Percentiles rank a stretch among this genome's conserved stretches.
Evolutionary conservation across 2,113 vertebrate genomes (phyloP).

Genomic region (Eira barbara): DNA sequence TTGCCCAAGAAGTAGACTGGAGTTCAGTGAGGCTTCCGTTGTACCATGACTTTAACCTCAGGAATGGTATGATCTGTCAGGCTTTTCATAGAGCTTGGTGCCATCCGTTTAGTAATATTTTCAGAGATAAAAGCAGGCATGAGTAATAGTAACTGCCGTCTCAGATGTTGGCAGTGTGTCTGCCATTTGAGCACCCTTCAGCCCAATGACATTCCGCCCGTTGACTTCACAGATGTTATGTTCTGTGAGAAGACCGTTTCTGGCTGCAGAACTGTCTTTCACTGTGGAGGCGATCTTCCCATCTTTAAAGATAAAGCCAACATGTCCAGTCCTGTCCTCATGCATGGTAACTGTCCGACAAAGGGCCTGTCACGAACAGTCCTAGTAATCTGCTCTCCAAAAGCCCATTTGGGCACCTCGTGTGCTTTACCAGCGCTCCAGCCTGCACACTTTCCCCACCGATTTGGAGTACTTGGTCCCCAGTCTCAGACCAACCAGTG

Average conservation of each 20-base stretch:
- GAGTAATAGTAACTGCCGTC: conserved; percentile 60
- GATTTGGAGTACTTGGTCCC: conserved; percentile 86
- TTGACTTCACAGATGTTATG: conserved; percentile 90
- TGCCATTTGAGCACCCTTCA: conserved; percentile 88
- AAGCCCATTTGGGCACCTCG: conserved; percentile 87
- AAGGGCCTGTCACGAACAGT: too few species aligned
- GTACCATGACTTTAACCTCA: conserved; percentile 81
- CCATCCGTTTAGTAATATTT: too few species aligned
- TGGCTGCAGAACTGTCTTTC: conserved; percentile 91
- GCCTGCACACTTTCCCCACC: conserved; percentile 90
- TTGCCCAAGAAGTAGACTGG: too few species aligned
- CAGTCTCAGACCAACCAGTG: conserved; percentile 88
- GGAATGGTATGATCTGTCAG: too few species aligned
- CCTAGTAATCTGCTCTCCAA: conserved; percentile 76
- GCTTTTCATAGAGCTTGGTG: too few species aligned
- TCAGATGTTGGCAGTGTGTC: conserved; percentile 87
- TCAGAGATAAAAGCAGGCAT: too few species aligned
- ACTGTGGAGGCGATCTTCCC: conserved; percentile 92
- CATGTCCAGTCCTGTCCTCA: conserved; percentile 89
- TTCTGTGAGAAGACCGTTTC: conserved; percentile 91
- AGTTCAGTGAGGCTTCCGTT: conserved; percentile 61
- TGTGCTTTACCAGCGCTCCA: conserved; percentile 88
- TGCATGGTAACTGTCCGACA: conserved; percentile 89
- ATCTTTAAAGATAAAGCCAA: conserved; percentile 92
- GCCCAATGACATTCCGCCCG: conserved; percentile 89